These are phyloP conservation scores for Gymnocheta viridis DNA, from an alignment of 2,888 invertebrate species.

Conservation along the genomic window DNA sequence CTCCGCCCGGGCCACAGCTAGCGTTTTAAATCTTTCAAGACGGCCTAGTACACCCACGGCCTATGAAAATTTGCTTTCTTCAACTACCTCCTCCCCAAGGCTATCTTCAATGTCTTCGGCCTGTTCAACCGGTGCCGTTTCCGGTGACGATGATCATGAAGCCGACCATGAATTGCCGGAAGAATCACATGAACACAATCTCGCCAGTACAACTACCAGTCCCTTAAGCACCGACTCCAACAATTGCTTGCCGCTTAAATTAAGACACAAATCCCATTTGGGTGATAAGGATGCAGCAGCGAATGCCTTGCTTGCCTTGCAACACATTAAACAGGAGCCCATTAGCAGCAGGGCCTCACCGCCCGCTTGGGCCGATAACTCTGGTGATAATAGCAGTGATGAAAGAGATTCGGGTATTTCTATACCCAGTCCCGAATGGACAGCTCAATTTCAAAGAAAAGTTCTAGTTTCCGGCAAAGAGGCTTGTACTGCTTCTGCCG, in stretches of 20 bases:
- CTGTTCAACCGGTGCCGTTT: constrained; percentile 86
- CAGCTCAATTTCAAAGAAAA: constrained; percentile 78
- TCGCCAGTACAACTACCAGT: constrained; percentile 72
- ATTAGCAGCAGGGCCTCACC: constrained; percentile 85
- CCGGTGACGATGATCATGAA: constrained; percentile 80
- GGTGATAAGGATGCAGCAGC: constrained; percentile 95
- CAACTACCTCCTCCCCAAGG: constrained; percentile 85
- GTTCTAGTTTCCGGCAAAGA: constrained; percentile 71
- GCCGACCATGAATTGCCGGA: constrained; percentile 60
- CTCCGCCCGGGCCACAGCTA: constrained; percentile 74
- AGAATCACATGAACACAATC: constrained; percentile 64
- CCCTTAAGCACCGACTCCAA: constrained; percentile 84
- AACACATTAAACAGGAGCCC: constrained; percentile 93
- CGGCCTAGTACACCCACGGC: constrained; percentile 85
- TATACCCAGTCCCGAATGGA: constrained; percentile 83
- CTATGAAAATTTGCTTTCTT: constrained; percentile 88
- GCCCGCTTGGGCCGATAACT: constrained; percentile 90
- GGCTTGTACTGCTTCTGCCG: constrained; percentile 53
- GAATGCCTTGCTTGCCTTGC: constrained; percentile 89
- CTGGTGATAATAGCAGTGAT: constrained; percentile 93
- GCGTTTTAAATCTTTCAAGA: constrained; percentile 88
- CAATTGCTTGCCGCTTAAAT: constrained; percentile 93
- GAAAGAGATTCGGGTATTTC: constrained; percentile 95
- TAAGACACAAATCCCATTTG: constrained; percentile 94
- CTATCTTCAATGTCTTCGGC: constrained; percentile 83